phyloP scores from a whole-genome alignment of 2,888 invertebrate species.

The Plagodis pulveraria region DNA sequence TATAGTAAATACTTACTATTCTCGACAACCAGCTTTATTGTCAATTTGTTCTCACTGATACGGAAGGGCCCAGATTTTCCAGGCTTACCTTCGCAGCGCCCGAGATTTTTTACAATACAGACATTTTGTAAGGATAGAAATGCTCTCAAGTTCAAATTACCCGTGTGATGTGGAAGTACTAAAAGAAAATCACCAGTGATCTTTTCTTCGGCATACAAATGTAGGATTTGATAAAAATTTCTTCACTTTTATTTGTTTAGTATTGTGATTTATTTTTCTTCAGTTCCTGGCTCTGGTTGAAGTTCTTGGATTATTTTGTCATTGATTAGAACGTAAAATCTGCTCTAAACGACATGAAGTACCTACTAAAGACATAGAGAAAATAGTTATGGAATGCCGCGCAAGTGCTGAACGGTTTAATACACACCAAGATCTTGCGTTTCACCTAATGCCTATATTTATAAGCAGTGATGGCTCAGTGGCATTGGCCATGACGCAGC shows the following conservation, averaged over 20 bases:
- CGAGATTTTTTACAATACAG: conserved; percentile 46
- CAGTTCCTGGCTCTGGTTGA: background rate
- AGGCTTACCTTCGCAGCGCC: conserved; percentile 41
- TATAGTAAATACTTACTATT: conserved; percentile 19
- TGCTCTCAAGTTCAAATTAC: conserved; percentile 41
- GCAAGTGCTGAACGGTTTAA: too few relatives aligned
- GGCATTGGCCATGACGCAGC: too few relatives aligned
- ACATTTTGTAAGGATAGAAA: conserved; percentile 27
- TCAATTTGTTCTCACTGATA: conserved; percentile 56
- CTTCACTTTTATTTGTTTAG: conserved; percentile 5
- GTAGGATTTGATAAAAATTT: conserved; percentile 12
- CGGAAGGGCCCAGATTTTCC: conserved; percentile 48
- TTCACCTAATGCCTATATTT: too few relatives aligned
- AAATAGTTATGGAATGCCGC: too few relatives aligned
- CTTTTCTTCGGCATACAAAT: conserved; percentile 25
- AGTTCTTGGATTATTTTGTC: too few relatives aligned
- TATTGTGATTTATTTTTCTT: background rate
- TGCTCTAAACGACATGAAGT: too few relatives aligned
- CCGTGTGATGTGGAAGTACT: conserved; percentile 31
- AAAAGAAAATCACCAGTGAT: conserved; percentile 29
- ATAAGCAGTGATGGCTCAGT: too few relatives aligned
- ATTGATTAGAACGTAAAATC: too few relatives aligned
- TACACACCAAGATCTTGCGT: too few relatives aligned
- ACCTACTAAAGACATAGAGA: too few relatives aligned
- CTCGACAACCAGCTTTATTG: conserved; percentile 52